Base-by-base conservation (phyloP, 2,113 vertebrate species). In the Tachysurus vachellii region DNA sequence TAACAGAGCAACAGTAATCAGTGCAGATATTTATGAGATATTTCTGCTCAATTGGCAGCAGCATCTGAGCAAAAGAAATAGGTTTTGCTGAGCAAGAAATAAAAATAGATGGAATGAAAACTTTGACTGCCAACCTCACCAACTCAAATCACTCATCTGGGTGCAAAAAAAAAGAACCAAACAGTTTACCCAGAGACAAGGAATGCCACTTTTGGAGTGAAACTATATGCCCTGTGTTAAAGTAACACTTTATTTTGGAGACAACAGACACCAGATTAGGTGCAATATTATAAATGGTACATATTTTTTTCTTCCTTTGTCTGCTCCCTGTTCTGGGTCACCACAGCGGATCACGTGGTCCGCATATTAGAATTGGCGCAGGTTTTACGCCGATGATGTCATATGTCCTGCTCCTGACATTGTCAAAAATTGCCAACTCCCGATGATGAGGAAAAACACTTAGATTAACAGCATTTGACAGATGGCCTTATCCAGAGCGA, bases 151-250 rank as follows among this genome's bases (percentile, higher is more conserved):
- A 7, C 53, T 13, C 14, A 36, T 61, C 16, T 81, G 66, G n/a
- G n/a, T 5, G 21, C 54, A 85, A 23, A 44, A 82, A 44, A 82
- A 21, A 53, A 9, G 26, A 56, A 19, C 70, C 17, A 83, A 83
- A 79, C 17, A 17, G 16, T 54, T 80, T 54, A 47, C 66, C 21
- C 36, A 53, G 21, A 62, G 26, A 36, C 54, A 44, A 31, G 50
- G 21, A 88, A 28, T 42, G 53, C 17, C 56, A 59, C 36, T 59
- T 86, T 70, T 59, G 53, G 61, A 84, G 50, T 31, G 57, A 87
- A 76, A 56, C 31, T 36, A 73, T 28, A 19, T 42, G n/a, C 59
- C 21, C 26, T 75, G 73, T 81, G 66, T 56, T 56, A 64, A 53
- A 31, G 31, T 5, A 50, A 61, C 19, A 64, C 57, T 76, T 83